Percentiles rank a stretch among this genome's conserved stretches.
Conservation (phyloP, 2,888 invertebrate genomes). For the Amphipoea oculea region DNA sequence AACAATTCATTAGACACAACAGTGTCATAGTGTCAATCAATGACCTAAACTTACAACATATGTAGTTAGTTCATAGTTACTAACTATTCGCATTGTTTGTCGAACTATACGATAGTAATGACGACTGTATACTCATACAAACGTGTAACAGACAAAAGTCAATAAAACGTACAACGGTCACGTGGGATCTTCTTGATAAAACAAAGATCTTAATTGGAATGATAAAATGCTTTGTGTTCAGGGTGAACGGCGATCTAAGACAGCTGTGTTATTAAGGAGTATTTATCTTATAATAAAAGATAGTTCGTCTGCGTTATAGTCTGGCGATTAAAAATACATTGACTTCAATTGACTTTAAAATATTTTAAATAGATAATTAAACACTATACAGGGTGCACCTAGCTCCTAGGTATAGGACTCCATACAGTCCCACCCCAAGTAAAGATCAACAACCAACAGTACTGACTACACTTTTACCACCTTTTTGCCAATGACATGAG, state of each 20-base stretch:
- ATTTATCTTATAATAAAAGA: slow-evolving; percentile 1
- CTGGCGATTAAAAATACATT: slow-evolving; percentile 19
- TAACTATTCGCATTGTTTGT: slow-evolving; percentile 11
- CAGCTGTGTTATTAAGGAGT: slow-evolving; percentile 40
- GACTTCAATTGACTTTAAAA: slow-evolving; percentile 12
- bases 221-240: slow-evolving; percentile 27
- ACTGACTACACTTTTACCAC: not conserved
- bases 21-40: not conserved
- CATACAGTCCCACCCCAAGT: not conserved
- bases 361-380: too few relatives aligned
- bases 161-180: not conserved
- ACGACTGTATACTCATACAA: not conserved
- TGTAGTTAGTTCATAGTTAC: not conserved
- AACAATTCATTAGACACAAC: not conserved
- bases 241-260: slow-evolving; percentile 21
- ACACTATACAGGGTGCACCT: not conserved
- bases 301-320: not conserved
- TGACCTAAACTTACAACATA: not conserved
- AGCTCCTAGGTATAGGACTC: not conserved
- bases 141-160: slow-evolving; percentile 16
- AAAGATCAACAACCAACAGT: slow-evolving; percentile 15
- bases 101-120: not conserved
- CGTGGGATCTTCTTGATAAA: slow-evolving; percentile 12
- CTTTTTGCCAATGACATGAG: not conserved
- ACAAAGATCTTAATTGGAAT: slow-evolving; percentile 39